Base-by-base conservation (phyloP, 2,797 vertebrate species). In the Clarias fuscus region DNA sequence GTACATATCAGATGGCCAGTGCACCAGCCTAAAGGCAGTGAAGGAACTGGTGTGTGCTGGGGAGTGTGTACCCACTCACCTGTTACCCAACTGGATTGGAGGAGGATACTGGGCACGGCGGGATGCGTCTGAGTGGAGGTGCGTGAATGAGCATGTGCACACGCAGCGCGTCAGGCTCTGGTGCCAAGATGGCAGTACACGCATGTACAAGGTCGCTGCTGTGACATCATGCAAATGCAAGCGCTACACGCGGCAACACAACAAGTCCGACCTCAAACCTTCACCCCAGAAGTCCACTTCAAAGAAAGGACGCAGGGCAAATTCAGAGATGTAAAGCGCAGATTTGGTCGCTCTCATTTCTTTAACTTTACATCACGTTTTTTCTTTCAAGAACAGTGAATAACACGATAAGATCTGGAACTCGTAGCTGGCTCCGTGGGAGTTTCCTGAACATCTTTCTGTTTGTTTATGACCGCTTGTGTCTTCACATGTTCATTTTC, bases 1-100 rank as follows among this genome's bases (percentile, higher is more conserved):
- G 88, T 98, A 99, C 92, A 98, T 99, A 92, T 99, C 98, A 0
- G 98, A 99, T 0, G 98, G 98, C n/a, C 97, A 98, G 90, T 99
- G 98, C 92, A 99, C 98, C 88, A 99, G 98, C 85, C 93, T 97
- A 81, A 97, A 95, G 77, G 97, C 98, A 0, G 94, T 99, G 86
- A 99, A 99, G 93, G 98, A 99, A 93, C 92, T 99, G 89, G 97
- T 99, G 84, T 99, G 98, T 88, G 98, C 98, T 0, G 98, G 98
- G 0, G 97, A 98, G 87, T 99, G 98, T 90, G 93, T 99, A 62
- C 98, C 98, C 0, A 90, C 96, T 86, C 96, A 97, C 0, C 92
- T 99, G 92, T 95, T 99, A 72, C 97, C 98, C 89, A 99, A 99
- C 93, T 99, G 97, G 98, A 98, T 99, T 7, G 93, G 94, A 0